phyloP scores from a whole-genome alignment of 2,113 vertebrate species.

The Halcyon senegalensis region DNA sequence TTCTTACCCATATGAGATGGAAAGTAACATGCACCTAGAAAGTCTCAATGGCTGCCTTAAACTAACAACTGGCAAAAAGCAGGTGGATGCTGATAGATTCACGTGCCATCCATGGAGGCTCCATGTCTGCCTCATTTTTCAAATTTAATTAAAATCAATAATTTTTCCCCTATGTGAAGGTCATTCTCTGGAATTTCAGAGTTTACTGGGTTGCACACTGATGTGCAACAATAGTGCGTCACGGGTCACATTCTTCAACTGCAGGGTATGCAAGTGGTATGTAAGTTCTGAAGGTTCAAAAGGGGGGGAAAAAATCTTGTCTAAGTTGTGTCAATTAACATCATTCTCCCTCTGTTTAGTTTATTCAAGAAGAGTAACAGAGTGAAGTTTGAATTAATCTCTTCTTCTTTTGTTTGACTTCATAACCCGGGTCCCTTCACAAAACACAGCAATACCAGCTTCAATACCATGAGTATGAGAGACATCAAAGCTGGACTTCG shows the following conservation, averaged over 20 bases:
- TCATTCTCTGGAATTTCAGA: not conserved
- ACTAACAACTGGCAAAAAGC: not conserved
- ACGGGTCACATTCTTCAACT: not conserved
- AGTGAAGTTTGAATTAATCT: not conserved
- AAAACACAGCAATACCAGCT: not conserved
- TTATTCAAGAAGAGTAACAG: not conserved
- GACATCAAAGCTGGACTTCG: not conserved
- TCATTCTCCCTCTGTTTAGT: not conserved
- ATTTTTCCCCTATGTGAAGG: not conserved
- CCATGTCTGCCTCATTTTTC: not conserved
- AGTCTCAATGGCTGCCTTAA: not conserved
- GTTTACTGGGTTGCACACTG: not conserved
- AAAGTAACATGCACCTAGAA: not conserved
- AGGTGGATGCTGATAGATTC: not conserved
- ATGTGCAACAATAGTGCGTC: not conserved
- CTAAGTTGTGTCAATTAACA: not conserved
- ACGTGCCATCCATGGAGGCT: not conserved
- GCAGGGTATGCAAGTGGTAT: not conserved
- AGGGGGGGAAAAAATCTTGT: not conserved
- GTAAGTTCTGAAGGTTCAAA: not conserved
- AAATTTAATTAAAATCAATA: not conserved
- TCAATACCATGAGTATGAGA: not conserved
- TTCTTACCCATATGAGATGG: not conserved
- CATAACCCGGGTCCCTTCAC: not conserved
- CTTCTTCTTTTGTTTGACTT: not conserved